A percentile compares a stretch with the other conserved stretches of the same genome.
Evolutionary conservation across 2,113 vertebrate genomes (phyloP).

Genomic region (Sturnus vulgaris): DNA sequence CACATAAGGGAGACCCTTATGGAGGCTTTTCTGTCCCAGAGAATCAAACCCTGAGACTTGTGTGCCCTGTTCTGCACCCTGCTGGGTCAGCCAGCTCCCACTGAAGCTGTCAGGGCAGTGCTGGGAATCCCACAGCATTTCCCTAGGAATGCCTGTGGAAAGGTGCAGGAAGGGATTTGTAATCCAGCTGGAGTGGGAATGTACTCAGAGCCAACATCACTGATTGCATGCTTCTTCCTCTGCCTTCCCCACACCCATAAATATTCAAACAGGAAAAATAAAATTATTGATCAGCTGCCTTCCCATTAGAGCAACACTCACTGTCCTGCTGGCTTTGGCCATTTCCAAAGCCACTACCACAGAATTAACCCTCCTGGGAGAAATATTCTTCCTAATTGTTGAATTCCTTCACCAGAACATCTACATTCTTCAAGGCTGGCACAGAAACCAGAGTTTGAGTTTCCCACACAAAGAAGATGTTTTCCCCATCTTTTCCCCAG

Average conservation of each 20-base stretch:
- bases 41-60: fast-evolving
- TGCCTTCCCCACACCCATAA: neutral
- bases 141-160: neutral
- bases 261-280: neutral
- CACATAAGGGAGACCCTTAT: fast-evolving
- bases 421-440: neutral
- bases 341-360: neutral
- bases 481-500: neutral
- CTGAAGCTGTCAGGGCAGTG: neutral
- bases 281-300: neutral
- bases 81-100: neutral
- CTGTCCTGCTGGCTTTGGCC: neutral
- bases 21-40: neutral
- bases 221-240: neutral
- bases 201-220: neutral
- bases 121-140: neutral
- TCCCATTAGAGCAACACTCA: neutral
- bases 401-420: neutral
- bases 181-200: neutral
- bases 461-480: neutral
- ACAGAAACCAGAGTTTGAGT: neutral
- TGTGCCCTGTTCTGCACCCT: neutral
- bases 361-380: neutral
- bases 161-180: neutral
- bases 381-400: neutral